Conservation (phyloP, 2,888 invertebrate genomes). For the Steinernema carpocapsae region DNA sequence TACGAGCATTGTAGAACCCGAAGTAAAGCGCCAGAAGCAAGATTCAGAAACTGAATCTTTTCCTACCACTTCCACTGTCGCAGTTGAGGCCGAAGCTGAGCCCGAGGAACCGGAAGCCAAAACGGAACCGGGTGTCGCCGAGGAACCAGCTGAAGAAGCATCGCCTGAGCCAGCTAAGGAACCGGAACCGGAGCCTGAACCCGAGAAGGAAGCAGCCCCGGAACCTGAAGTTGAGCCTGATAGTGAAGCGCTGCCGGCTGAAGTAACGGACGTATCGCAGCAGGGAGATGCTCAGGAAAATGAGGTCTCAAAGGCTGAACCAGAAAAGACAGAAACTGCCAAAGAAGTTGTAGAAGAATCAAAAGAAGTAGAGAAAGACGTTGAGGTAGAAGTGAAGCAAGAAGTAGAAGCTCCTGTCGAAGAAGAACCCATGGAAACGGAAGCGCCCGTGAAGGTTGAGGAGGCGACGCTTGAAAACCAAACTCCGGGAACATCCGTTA, state of each 20-base stretch:
- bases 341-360: background rate
- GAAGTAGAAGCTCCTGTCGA: constrained; percentile 16
- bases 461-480: constrained; percentile 1
- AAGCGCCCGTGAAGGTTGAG: background rate
- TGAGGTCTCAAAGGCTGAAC: constrained; percentile 6
- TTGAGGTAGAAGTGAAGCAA: background rate
- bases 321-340: background rate
- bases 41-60: background rate
- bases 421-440: too few relatives aligned
- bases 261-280: constrained; percentile 26
- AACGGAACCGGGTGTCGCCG: background rate
- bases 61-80: background rate
- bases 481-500: background rate
- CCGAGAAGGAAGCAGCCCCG: background rate
- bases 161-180: too few relatives aligned
- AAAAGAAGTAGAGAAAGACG: constrained; percentile 29
- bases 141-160: too few relatives aligned
- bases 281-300: constrained; percentile 29
- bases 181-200: too few relatives aligned
- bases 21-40: constrained; percentile 35
- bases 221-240: background rate
- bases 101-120: background rate
- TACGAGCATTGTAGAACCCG: constrained; percentile 3
- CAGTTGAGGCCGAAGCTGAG: too few relatives aligned
- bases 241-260: constrained; percentile 14